phyloP scores from a whole-genome alignment of 1,140 invertebrate genomes.

The Drosophila cardini region DNA sequence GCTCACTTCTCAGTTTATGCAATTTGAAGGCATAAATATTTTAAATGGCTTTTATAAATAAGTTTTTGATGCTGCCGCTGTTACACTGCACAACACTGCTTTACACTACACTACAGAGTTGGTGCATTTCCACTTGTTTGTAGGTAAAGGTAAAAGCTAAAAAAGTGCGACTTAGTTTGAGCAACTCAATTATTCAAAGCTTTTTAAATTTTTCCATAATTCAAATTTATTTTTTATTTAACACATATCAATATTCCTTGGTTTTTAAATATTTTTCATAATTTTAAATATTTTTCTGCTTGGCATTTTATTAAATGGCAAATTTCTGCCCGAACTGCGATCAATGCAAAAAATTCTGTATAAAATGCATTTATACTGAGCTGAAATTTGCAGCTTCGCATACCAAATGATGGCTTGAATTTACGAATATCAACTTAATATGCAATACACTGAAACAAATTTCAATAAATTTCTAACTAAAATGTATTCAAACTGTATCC shows the following conservation, averaged over 20 bases:
- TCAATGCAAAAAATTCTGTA: constrained; percentile 59
- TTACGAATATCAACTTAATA: background rate
- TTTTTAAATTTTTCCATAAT: too few species aligned
- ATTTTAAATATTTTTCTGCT: constrained; percentile 44
- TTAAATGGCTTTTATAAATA: constrained; percentile 66
- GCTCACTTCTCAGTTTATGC: constrained; percentile 28
- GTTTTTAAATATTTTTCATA: constrained; percentile 4
- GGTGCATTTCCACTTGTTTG: background rate
- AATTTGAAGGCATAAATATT: constrained; percentile 70
- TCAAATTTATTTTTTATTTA: background rate
- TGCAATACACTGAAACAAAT: background rate
- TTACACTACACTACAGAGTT: background rate
- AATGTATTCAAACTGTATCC: too few species aligned
- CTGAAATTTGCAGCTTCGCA: constrained; percentile 14
- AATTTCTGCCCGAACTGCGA: constrained; percentile 59
- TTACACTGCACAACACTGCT: background rate
- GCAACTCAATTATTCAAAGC: too few species aligned
- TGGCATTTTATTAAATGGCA: constrained; percentile 71
- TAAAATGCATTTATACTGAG: constrained; percentile 57
- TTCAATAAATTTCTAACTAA: too few species aligned
- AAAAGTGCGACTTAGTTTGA: background rate
- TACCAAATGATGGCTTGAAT: background rate
- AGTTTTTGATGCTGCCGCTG: constrained; percentile 47
- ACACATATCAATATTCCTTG: too few species aligned
- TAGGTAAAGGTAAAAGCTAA: background rate